phyloP scores from a whole-genome alignment of 2,888 invertebrate species.

The Apamea sordens region DNA sequence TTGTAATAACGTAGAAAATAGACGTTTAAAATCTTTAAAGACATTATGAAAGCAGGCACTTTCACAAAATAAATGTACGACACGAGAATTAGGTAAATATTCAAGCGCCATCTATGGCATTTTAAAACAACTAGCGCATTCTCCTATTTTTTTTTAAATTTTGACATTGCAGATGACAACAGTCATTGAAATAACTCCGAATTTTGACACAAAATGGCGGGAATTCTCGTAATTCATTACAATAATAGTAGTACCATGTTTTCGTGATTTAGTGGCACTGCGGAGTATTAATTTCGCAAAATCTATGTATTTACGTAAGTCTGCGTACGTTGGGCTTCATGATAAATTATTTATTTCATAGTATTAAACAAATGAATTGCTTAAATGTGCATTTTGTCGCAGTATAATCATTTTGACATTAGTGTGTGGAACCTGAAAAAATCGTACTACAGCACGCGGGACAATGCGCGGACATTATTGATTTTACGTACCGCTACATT shows the following conservation, averaged over 20 bases:
- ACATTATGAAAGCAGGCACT: neutral
- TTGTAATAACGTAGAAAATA: neutral
- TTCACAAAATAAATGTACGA: neutral
- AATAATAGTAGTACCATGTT: conserved; percentile 26
- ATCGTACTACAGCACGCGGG: conserved; percentile 62
- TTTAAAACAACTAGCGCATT: conserved; percentile 18
- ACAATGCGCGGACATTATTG: conserved; percentile 86
- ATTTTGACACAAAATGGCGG: conserved; percentile 69
- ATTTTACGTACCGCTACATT: conserved; percentile 81
- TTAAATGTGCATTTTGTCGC: conserved; percentile 32
- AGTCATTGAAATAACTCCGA: conserved; percentile 10
- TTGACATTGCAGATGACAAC: conserved; percentile 26
- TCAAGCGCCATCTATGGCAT: conserved; percentile 59
- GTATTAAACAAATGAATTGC: neutral
- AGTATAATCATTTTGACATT: conserved; percentile 52
- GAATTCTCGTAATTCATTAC: conserved; percentile 60
- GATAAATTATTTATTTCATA: conserved; percentile 15
- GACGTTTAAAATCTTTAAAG: neutral
- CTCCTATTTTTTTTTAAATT: conserved; percentile 32
- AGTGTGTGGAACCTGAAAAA: conserved; percentile 63
- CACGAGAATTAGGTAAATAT: conserved; percentile 26
- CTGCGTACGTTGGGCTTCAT: neutral
- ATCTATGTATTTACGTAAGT: conserved; percentile 40
- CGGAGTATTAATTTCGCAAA: conserved; percentile 35
- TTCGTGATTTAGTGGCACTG: conserved; percentile 47